Conservation (phyloP, 2,113 vertebrate species). For the Eclectus roratus region DNA sequence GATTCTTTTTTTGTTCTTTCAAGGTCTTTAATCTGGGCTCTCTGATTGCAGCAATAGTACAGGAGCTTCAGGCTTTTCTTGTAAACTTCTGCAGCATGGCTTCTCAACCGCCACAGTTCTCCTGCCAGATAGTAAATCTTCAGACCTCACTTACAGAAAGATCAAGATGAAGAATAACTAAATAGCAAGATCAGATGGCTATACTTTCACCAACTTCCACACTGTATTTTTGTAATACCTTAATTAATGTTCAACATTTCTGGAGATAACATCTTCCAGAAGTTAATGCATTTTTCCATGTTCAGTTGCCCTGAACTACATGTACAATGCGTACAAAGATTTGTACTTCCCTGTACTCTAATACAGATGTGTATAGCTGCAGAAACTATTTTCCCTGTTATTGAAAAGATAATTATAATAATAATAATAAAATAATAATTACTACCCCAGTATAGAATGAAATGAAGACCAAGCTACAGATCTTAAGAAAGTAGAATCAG, state of each 20-base stretch:
- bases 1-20: not conserved
- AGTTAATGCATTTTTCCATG: not conserved
- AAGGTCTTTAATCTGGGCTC: not conserved
- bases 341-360: not conserved
- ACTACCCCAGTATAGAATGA: not conserved
- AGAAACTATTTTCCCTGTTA: not conserved
- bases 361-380: not conserved
- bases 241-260: not conserved
- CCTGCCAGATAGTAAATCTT: not conserved
- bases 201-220: not conserved
- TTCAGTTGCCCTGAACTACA: not conserved
- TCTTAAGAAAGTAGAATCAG: not conserved
- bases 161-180: not conserved
- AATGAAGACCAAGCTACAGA: not conserved
- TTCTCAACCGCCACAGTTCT: not conserved
- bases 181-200: not conserved
- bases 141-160: not conserved
- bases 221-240: not conserved
- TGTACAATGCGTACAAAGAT: not conserved
- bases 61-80: not conserved
- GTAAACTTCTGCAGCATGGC: not conserved
- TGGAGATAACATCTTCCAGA: not conserved
- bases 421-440: not conserved
- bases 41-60: not conserved
- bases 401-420: not conserved